Evolutionary conservation across 2,113 vertebrate species (phyloP), one percentile per base, ranked within the genome.

Genomic region (Tychaedon coryphoeus): DNA sequence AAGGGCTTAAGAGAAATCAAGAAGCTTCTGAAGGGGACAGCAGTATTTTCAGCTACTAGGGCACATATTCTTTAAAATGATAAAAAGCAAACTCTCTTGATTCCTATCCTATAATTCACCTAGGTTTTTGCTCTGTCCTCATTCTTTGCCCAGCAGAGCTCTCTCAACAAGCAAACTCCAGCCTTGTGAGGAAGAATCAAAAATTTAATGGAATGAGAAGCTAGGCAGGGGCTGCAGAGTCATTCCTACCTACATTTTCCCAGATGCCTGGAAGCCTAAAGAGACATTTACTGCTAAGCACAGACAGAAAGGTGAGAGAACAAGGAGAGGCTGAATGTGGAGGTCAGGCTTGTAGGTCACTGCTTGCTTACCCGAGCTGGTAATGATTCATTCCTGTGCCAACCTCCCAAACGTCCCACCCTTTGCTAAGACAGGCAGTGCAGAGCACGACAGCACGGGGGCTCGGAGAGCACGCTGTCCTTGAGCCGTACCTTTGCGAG

Each of bases 401-500:
- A 64, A 25, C 34, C 73, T 36, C 56, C 31, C 26, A 3, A 5
- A 43, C 9, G 23, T 22, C 56, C 53, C 77, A n/a, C 70, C 81
- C 12, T 38, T 20, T n/a, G 38, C 69, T 31, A 33, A 19, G 53
- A 5, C 33, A 47, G 58, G 75, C 45, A 7, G 17, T 0, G 28
- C 53, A 40, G 12, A 58, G 8, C 18, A 19, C 1, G 9, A 14
- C 48, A 24, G 58, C 57, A 12, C 0, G 0, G 48, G 36, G 50
- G 9, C 60, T 3, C 1, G 25, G 50, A 28, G 1, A 11, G 22
- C 83, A 17, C 0, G 0, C 2, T 6, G 54, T 33, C 95, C 84
- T 82, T 72, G 48, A 92, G 94, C 71, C 29, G 0, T 97, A 98
- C 98, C 99, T 98, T 98, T 70, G 97, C 97, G 60, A 99, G 98